Percentiles rank a stretch among this genome's conserved stretches.
These are phyloP conservation scores for Sebastes umbrosus DNA, from an alignment of 2,797 vertebrate species.

Conservation along the genomic window DNA sequence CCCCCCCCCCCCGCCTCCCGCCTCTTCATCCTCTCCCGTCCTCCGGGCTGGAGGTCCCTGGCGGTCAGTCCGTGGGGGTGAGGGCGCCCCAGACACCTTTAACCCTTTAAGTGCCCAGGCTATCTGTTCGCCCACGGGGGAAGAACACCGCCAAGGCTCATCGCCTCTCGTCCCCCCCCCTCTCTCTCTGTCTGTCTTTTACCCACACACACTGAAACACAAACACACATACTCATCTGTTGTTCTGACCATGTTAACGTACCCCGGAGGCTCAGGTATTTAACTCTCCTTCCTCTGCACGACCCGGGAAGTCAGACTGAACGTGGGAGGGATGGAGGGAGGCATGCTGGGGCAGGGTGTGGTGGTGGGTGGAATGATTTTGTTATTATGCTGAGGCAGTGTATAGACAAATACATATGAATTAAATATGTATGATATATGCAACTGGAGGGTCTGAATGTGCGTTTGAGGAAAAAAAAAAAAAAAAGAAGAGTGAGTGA, in stretches of 20 bases:
- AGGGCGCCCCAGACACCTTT: conserved; percentile 82
- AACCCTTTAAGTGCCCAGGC: conserved; percentile 84
- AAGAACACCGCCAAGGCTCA: conserved; percentile 43
- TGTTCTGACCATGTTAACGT: conserved; percentile 46
- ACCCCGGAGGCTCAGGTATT: conserved; percentile 77
- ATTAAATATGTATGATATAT: conserved; percentile 52
- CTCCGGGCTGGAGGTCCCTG: conserved; percentile 47
- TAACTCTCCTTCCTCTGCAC: conserved; percentile 78
- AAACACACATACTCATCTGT: conserved; percentile 32
- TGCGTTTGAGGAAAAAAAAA: neutral
- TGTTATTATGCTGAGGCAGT: conserved; percentile 17
- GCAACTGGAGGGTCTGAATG: conserved; percentile 18
- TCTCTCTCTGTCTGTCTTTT: neutral
- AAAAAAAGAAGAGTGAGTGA: neutral
- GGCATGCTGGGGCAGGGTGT: conserved; percentile 56
- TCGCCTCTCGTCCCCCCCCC: conserved; percentile 9
- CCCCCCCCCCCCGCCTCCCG: neutral
- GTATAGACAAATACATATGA: conserved; percentile 41
- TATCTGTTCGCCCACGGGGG: conserved; percentile 46
- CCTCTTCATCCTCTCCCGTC: neutral
- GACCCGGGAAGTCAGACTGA: conserved; percentile 49
- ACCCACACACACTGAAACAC: conserved; percentile 44
- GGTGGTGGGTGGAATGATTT: conserved; percentile 63
- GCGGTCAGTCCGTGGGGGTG: conserved; percentile 71
- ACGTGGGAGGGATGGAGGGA: conserved; percentile 39